Percentiles rank a stretch among this genome's conserved stretches.
Evolutionary conservation across 2,888 invertebrate genomes (phyloP).

Genomic region (Hymenopus coronatus): DNA sequence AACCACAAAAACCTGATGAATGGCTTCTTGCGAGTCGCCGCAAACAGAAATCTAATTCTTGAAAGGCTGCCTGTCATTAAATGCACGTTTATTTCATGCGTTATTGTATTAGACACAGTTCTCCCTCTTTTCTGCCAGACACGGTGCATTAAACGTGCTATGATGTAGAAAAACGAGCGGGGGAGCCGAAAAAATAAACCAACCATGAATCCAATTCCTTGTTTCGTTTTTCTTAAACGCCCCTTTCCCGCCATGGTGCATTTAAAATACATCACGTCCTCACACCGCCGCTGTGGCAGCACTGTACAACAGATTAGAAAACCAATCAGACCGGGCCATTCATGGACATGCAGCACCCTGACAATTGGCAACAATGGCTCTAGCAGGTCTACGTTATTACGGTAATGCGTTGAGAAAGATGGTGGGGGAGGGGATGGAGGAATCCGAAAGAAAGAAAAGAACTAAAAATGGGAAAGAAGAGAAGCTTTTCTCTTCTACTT

Average conservation of each 20-base stretch:
- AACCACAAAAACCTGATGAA: background rate
- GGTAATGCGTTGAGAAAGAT: constrained; percentile 2
- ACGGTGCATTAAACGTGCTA: background rate
- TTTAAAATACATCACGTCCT: background rate
- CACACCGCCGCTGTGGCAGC: background rate
- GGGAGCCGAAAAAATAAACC: background rate
- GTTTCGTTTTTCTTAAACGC: background rate
- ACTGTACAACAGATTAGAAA: background rate
- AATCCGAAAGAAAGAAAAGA: background rate
- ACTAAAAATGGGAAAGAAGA: background rate
- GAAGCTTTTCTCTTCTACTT: background rate
- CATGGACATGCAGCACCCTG: background rate
- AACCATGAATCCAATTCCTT: background rate
- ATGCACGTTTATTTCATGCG: background rate
- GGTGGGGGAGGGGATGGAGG: background rate
- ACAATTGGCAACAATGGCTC: constrained; percentile 6
- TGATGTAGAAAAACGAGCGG: background rate
- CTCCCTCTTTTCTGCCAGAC: background rate
- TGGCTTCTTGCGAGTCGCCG: background rate
- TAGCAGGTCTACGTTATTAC: constrained; percentile 9
- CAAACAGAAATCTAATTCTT: background rate
- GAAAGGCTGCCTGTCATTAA: background rate
- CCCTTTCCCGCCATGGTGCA: background rate
- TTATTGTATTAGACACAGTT: background rate
- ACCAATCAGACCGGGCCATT: constrained; percentile 9